phyloP scores from a whole-genome alignment of 1,140 invertebrate genomes.

The Danaus plexippus region DNA sequence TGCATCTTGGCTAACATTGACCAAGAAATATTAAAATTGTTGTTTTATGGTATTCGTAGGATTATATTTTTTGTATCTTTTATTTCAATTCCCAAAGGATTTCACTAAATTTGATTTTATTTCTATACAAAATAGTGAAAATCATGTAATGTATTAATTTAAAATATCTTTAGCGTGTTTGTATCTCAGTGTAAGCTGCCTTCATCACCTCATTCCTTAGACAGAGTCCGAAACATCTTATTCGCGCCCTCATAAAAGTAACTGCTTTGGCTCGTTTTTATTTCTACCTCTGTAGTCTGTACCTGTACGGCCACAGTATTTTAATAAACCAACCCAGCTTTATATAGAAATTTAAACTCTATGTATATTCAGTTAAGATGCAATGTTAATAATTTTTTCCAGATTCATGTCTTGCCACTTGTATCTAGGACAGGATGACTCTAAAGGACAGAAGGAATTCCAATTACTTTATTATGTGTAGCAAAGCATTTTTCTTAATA shows the following conservation, averaged over 20 bases:
- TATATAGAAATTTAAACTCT: constrained; percentile 29
- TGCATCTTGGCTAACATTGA: no score
- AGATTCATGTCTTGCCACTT: constrained; percentile 61
- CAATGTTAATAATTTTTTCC: constrained; percentile 18
- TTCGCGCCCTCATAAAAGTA: constrained; percentile 72
- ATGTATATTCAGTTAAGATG: constrained; percentile 18
- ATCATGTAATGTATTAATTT: neutral
- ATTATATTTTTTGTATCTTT: no score
- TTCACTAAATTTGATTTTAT: neutral
- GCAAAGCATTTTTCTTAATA: constrained; percentile 24
- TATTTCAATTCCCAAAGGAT: no score
- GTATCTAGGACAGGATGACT: constrained; percentile 64
- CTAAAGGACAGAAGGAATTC: constrained; percentile 66
- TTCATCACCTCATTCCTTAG: constrained; percentile 59
- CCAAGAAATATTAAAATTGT: no score
- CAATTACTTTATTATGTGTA: constrained; percentile 67
- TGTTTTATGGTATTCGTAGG: no score
- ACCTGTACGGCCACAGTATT: constrained; percentile 71
- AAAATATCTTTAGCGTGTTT: constrained; percentile 16
- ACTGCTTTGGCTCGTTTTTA: constrained; percentile 71
- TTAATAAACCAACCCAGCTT: constrained; percentile 58
- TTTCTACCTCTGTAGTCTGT: constrained; percentile 68
- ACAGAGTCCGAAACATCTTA: constrained; percentile 70
- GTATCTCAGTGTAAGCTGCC: constrained; percentile 27
- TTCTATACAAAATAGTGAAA: constrained; percentile 3